Evolutionary conservation across 2,113 vertebrate genomes (phyloP).

Genomic region (Zapornia atra): DNA sequence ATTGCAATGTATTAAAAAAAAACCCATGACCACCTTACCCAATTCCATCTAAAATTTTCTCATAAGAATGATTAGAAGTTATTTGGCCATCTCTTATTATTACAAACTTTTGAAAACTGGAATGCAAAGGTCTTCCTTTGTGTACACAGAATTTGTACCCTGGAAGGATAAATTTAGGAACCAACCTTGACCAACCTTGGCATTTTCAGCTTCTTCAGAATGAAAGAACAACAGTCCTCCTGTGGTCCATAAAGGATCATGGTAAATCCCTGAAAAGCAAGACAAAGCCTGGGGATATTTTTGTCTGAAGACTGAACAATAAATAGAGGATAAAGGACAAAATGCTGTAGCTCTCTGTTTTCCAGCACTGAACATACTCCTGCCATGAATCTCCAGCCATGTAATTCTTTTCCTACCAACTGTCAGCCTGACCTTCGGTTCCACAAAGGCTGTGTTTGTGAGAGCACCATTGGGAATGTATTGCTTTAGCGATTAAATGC

Average conservation of each 20-base stretch:
- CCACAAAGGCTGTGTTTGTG: neutral
- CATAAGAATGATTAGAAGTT: neutral
- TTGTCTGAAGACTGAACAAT: neutral
- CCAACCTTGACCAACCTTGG: neutral
- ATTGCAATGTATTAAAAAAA: neutral
- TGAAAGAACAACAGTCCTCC: neutral
- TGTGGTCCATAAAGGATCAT: neutral
- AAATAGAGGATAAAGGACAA: neutral
- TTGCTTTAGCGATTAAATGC: neutral
- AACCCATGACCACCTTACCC: accelerated
- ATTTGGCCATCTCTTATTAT: neutral
- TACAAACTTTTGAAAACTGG: neutral
- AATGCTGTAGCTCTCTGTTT: neutral
- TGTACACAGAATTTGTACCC: neutral
- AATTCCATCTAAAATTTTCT: neutral
- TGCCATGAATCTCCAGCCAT: constrained; percentile 3
- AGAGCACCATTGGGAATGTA: neutral
- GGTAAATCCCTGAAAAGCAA: neutral
- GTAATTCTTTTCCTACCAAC: neutral
- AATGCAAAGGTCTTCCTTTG: neutral
- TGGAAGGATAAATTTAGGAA: neutral
- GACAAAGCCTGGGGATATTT: constrained; percentile 1
- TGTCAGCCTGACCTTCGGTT: neutral
- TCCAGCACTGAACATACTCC: neutral
- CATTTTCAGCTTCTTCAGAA: neutral